Evolutionary conservation across 2,113 vertebrate species (phyloP), one percentile per base, ranked within the genome.

Genomic region (Nanorana parkeri): DNA sequence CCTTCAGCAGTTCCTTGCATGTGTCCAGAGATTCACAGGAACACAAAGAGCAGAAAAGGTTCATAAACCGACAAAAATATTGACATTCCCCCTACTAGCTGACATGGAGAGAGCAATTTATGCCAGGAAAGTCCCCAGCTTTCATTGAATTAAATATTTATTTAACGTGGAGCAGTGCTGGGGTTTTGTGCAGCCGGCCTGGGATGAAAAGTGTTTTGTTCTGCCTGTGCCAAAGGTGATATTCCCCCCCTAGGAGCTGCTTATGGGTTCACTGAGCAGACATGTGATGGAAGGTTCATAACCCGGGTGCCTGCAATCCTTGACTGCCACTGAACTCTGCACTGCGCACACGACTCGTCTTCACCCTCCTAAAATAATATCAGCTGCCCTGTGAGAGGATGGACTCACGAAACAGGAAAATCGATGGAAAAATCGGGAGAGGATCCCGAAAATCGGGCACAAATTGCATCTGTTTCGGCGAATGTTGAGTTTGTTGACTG

Each of bases 61-160:
- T 75, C n/a, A 75, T 75, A 61, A 75, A 75, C 55, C 41, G 72
- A 23, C 28, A 60, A 10, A 21, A 41, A 60, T 75, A 58, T 75
- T 75, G 72, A 75, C 72, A 75, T 75, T 75, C 26, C 29, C 29
- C 5, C 54, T 75, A 32, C 55, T 75, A 75, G 58, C 29, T 75
- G 72, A 75, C 72, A 75, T 29, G n/a, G 52, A 61, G 72, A 75
- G 60, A 75, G 72, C 72, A 36, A 75, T 75, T 75, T 60, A 75
- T 75, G 72, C 60, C 72, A 60, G 72, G 55, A 75, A 75, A 75
- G 29, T 23, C 54, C 10, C 55, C 32, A 58, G 56, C 29, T 61
- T 61, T 61, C 72, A 56, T 60, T 28, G 36, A 75, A 75, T 75
- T 41, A 75, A 61, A 75, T 75, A 75, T 75, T 60, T 60, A 32